Evolutionary conservation across 1,140 invertebrate species (phyloP), one percentile per base, ranked within the genome.

Genomic region (Hyles euphorbiae): DNA sequence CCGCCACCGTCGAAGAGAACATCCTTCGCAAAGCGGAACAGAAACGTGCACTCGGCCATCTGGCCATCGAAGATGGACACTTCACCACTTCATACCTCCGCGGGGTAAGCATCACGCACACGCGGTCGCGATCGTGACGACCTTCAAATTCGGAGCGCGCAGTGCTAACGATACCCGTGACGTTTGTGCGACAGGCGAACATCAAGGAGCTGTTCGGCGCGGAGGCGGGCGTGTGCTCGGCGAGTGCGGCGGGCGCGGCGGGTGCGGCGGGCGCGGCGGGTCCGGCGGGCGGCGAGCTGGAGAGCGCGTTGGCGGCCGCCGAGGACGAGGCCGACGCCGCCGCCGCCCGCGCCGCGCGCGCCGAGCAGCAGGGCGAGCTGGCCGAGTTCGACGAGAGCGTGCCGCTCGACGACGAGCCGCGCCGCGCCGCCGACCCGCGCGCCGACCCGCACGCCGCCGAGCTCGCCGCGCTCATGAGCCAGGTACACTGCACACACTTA

Each of bases 1-100:
- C 98, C 85, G 96, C 94, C 87, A 99, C 99, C 7, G 95, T 99
- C 32, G 99, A 99, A 91, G 99, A 99, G 84, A 99, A 99, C 89
- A 99, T 99, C 74, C 88, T 99, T 58, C 98, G 98, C 81, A 99
- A 99, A 88, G 98, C 99, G 0, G 98, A 98, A 89, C 98, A 99
- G 85, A 99, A 99, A 81, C 91, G 98, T 68, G 90, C 98, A 76
- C 92, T 99, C 2, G 98, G 98, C 58, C 97, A 99, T 89, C 91
- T 99, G 72, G 98, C 99, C 11, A 99, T 99, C 73, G 99, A 99
- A 90, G 97, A 97, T 60, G 99, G 98, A 2, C 99, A 99, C 85
- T 99, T 99, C 81, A 99, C 98, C 4, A 98, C 98, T 9, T 97
- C 98, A 0, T 98, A 97, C 78, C 98, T 99, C 85, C 98, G 98